Base-by-base conservation (phyloP, 2,113 vertebrate genomes). In the Panurus biarmicus region DNA sequence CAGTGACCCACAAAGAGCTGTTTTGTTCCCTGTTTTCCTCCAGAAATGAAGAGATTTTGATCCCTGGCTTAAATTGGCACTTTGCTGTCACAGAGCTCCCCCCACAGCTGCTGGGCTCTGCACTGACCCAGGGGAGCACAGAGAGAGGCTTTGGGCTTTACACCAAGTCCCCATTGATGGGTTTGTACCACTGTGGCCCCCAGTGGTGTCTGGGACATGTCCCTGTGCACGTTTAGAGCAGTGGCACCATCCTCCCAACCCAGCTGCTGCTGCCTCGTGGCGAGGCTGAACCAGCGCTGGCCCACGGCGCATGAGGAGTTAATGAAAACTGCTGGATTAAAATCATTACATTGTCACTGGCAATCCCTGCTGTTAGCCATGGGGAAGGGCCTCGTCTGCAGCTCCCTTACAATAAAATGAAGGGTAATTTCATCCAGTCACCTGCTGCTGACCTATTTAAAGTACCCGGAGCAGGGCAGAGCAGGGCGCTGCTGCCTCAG, bases 391-490 rank as follows among this genome's bases (percentile, higher is more conserved):
- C 54, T 74, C 0, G 2, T 53, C 85, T 85, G 79, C 69, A 89
- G 87, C 93, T 96, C 90, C 75, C 92, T 95, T 11, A n/a, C 79
- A 60, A 87, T 79, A 61, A 94, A 95, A 95, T 79, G 90, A 79
- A 72, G 86, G 90, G 88, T 75, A 95, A 95, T 96, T 95, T 95
- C 83, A 86, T 45, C 74, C 84, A n/a, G 83, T 79, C 95, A 87
- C 95, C 90, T 95, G 94, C 95, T 94, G 94, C 58, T 96, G 96
- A 93, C 94, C 96, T 62, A 95, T 92, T 96, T 95, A 54, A 82
- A 64, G 83, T 6, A 22, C 35, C 48, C 13, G 0, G 48, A 62
- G 74, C 78, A 80, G 85, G 84, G 48, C 79, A 69, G 64, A 65
- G 78, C 53, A 16, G 25, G 53, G 14, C 3, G 1, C 31, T 15